These are phyloP conservation scores for Panthera leo DNA, from an alignment of 2,113 vertebrate species.

Conservation along the genomic window DNA sequence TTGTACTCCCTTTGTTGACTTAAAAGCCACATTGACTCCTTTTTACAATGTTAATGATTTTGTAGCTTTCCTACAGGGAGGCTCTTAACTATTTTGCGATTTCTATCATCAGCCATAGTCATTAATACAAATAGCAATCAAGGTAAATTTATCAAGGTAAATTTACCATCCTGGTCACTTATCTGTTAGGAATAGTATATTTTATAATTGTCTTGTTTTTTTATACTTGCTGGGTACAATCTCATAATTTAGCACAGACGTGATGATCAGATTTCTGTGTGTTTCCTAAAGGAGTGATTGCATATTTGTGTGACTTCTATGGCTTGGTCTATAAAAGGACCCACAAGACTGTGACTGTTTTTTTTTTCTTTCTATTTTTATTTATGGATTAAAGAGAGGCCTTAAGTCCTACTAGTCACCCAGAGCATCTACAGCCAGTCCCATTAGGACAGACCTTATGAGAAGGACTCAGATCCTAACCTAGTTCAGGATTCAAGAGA, in stretches of 20 bases:
- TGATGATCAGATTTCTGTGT: neutral
- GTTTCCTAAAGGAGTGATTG: neutral
- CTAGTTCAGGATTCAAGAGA: neutral
- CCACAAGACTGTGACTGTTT: neutral
- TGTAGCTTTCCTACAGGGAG: neutral
- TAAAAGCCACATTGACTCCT: neutral
- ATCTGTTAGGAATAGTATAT: neutral
- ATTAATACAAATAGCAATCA: neutral
- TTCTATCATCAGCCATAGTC: neutral
- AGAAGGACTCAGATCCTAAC: neutral
- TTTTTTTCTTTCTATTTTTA: neutral
- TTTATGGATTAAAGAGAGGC: neutral
- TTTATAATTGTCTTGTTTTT: neutral
- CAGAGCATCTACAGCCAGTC: neutral
- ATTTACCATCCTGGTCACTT: neutral
- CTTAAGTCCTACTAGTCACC: neutral
- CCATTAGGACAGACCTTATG: neutral
- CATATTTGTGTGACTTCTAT: neutral
- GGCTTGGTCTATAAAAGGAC: neutral
- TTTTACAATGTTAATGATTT: neutral
- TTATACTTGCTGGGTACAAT: neutral
- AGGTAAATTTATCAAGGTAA: neutral
- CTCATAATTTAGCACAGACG: neutral
- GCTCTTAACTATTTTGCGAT: constrained; percentile 44
- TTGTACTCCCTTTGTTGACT: neutral